Evolutionary conservation across 35 echinoderm and acorn worm species (phyloP).

Genomic region (Diadema setosum): DNA sequence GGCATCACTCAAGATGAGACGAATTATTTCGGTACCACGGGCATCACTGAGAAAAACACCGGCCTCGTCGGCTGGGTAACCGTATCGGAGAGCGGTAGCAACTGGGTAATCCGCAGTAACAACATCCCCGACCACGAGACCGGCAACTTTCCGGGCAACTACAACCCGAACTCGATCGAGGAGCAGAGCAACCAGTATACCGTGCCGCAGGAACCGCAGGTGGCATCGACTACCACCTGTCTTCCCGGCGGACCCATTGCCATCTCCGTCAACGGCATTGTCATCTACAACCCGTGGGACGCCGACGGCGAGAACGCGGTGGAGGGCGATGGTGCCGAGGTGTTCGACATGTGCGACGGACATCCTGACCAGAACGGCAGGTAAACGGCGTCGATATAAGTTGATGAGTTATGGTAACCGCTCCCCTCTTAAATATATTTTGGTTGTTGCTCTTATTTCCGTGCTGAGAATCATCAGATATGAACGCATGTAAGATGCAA

Average conservation of each 20-base stretch:
- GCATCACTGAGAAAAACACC: constrained; percentile 45
- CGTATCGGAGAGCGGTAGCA: background rate
- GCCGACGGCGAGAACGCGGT: constrained; percentile 45
- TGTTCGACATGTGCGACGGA: constrained; percentile 60
- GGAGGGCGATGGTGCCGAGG: constrained; percentile 25
- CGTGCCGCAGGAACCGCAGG: constrained; percentile 21
- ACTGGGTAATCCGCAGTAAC: constrained; percentile 44
- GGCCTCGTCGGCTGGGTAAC: constrained; percentile 36
- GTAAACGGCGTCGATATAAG: too few relatives aligned
- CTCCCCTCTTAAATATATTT: too few relatives aligned
- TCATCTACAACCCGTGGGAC: constrained; percentile 59
- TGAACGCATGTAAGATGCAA: too few relatives aligned
- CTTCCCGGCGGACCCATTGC: constrained; percentile 60
- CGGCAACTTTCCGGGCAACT: background rate
- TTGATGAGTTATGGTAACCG: too few relatives aligned
- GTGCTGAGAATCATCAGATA: too few relatives aligned
- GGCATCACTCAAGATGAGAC: constrained; percentile 48
- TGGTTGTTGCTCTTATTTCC: too few relatives aligned
- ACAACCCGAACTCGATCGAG: constrained; percentile 50
- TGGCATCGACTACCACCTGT: constrained; percentile 20
- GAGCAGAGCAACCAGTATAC: background rate
- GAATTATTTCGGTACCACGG: constrained; percentile 42
- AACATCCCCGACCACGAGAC: constrained; percentile 75
- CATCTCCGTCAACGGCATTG: constrained; percentile 64
- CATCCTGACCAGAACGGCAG: constrained; percentile 15